These are phyloP conservation scores for Oxycera nigricornis DNA, from an alignment of 2,888 invertebrate genomes.

Conservation along the genomic window DNA sequence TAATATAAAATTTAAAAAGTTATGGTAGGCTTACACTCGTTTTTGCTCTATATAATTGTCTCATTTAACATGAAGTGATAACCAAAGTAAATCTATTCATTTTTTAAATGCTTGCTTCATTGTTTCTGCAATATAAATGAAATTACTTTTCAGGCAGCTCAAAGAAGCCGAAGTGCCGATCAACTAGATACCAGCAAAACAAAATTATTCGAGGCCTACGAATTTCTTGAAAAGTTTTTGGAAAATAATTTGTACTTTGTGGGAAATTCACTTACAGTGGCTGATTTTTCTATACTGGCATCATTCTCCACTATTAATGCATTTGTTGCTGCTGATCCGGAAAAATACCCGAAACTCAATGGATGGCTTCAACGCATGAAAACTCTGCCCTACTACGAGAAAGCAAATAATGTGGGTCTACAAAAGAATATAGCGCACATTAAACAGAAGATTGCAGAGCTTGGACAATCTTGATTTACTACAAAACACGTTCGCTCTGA, in stretches of 20 bases:
- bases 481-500: too few species aligned
- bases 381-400: constrained; percentile 52
- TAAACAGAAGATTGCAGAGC: not conserved
- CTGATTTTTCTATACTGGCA: constrained; percentile 54
- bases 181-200: not conserved
- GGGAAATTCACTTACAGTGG: constrained; percentile 54
- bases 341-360: constrained; percentile 51
- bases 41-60: too few species aligned
- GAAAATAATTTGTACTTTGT: constrained; percentile 50
- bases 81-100: too few species aligned
- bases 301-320: constrained; percentile 48
- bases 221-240: constrained; percentile 49
- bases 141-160: not conserved
- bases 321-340: constrained; percentile 47
- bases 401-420: constrained; percentile 51
- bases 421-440: not conserved
- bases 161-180: not conserved
- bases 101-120: too few species aligned
- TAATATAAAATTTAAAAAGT: too few species aligned
- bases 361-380: constrained; percentile 54
- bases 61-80: too few species aligned
- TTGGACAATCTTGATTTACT: not conserved
- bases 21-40: too few species aligned
- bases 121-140: too few species aligned
- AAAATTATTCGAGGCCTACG: constrained; percentile 43